These are phyloP conservation scores for Pollenia labialis DNA, from an alignment of 2,888 invertebrate genomes.

Conservation along the genomic window DNA sequence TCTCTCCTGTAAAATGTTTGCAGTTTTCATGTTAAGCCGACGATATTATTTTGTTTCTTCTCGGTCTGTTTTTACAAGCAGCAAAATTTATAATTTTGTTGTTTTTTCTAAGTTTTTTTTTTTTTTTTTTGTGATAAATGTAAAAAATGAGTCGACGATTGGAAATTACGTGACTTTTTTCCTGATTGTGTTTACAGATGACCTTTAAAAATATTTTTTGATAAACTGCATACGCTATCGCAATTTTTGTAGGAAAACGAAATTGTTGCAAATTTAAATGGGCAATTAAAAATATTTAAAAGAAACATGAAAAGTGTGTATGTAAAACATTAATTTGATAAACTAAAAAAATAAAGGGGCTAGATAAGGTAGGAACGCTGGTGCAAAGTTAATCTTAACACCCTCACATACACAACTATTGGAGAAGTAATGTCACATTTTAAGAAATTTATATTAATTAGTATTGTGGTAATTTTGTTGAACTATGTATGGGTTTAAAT, in stretches of 20 bases:
- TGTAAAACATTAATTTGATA: too few relatives aligned
- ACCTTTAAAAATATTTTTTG: background rate
- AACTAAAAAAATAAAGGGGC: too few relatives aligned
- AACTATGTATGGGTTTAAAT: too few relatives aligned
- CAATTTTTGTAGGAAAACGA: conserved; percentile 8
- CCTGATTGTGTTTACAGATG: conserved; percentile 12
- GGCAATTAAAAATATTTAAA: background rate
- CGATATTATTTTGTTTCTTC: background rate
- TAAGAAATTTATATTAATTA: too few relatives aligned
- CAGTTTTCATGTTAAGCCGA: too few relatives aligned
- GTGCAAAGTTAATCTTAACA: too few relatives aligned
- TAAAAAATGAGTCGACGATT: conserved; percentile 48
- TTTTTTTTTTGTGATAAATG: conserved; percentile 21
- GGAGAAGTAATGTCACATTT: too few relatives aligned
- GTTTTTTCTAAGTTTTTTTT: background rate
- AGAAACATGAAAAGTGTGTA: background rate
- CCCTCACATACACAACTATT: too few relatives aligned
- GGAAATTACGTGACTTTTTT: conserved; percentile 62
- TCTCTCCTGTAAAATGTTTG: too few relatives aligned
- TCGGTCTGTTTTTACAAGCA: background rate
- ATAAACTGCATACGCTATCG: conserved; percentile 18
- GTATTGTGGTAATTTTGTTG: too few relatives aligned
- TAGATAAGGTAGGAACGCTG: too few relatives aligned
- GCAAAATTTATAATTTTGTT: background rate
- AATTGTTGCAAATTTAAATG: conserved; percentile 37